Percentiles rank a stretch among this genome's conserved stretches.
Evolutionary conservation across 1,140 invertebrate genomes (phyloP).

Genomic region (Idris sp.): DNA sequence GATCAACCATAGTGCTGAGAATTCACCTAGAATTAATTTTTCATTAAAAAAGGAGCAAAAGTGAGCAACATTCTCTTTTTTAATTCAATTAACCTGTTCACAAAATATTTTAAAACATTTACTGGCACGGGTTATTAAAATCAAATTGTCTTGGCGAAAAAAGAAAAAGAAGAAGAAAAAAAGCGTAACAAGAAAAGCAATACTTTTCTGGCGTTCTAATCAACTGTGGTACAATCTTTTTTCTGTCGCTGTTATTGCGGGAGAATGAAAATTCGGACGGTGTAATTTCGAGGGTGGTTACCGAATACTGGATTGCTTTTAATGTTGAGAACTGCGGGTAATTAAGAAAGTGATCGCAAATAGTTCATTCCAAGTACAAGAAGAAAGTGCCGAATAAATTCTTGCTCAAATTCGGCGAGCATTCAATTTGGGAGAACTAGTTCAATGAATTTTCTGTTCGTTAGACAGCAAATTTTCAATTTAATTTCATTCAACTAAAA

Average conservation of each 20-base stretch:
- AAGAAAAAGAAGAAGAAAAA: too few species aligned
- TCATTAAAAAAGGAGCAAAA: constrained; percentile 34
- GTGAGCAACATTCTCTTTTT: constrained; percentile 9
- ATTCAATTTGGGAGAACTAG: too few species aligned
- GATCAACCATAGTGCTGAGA: constrained; percentile 4
- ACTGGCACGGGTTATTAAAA: too few species aligned
- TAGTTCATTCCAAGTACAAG: constrained; percentile 61
- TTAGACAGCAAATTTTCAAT: too few species aligned
- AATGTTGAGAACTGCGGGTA: constrained; percentile 71
- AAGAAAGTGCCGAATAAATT: constrained; percentile 41
- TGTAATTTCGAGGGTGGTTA: constrained; percentile 58
- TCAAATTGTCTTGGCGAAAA: too few species aligned
- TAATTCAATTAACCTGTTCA: too few species aligned
- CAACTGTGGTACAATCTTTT: constrained; percentile 42
- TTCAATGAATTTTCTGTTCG: too few species aligned
- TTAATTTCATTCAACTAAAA: too few species aligned
- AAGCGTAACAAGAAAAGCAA: too few species aligned
- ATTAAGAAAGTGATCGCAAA: constrained; percentile 72
- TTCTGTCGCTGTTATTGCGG: constrained; percentile 28
- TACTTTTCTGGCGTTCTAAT: constrained; percentile 40
- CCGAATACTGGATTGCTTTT: constrained; percentile 61
- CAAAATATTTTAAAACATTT: too few species aligned
- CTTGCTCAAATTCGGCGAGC: constrained; percentile 11
- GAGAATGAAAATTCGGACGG: constrained; percentile 57
- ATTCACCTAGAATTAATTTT: constrained; percentile 48